phyloP scores from a whole-genome alignment of 2,888 invertebrate genomes.

The Synergus japonicus region DNA sequence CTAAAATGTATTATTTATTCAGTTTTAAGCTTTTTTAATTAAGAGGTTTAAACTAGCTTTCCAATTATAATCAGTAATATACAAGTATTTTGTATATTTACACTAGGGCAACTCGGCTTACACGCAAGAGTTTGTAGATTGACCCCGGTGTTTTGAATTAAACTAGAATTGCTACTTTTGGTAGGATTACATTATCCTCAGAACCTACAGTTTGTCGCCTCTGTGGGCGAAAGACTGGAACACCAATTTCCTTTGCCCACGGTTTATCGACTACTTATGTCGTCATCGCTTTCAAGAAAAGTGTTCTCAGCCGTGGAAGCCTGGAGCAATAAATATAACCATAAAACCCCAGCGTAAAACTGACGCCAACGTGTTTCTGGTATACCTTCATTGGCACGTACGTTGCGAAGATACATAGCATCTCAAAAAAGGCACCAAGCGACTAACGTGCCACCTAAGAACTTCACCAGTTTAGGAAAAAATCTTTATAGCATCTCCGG shows the following conservation, averaged over 20 bases:
- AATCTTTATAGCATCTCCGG: background rate
- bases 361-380: constrained; percentile 46
- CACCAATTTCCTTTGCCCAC: constrained; percentile 63
- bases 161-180: background rate
- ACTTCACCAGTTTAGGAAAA: constrained; percentile 10
- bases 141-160: background rate
- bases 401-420: constrained; percentile 65
- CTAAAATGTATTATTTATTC: too few relatives aligned
- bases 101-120: background rate
- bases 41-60: too few relatives aligned
- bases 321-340: constrained; percentile 70
- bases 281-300: constrained; percentile 65
- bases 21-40: too few relatives aligned
- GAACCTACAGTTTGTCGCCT: constrained; percentile 18
- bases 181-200: background rate
- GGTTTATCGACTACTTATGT: constrained; percentile 73
- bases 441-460: constrained; percentile 50
- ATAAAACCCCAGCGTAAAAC: constrained; percentile 66
- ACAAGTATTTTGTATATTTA: too few relatives aligned
- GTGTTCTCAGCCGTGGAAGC: constrained; percentile 59
- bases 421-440: constrained; percentile 51
- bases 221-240: constrained; percentile 47
- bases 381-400: constrained; percentile 63
- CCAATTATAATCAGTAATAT: too few relatives aligned
- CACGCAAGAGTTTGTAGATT: background rate